A percentile compares a stretch with the other conserved stretches of the same genome.
phyloP scores from a whole-genome alignment of 2,113 vertebrate genomes.

The Hassar affinis region DNA sequence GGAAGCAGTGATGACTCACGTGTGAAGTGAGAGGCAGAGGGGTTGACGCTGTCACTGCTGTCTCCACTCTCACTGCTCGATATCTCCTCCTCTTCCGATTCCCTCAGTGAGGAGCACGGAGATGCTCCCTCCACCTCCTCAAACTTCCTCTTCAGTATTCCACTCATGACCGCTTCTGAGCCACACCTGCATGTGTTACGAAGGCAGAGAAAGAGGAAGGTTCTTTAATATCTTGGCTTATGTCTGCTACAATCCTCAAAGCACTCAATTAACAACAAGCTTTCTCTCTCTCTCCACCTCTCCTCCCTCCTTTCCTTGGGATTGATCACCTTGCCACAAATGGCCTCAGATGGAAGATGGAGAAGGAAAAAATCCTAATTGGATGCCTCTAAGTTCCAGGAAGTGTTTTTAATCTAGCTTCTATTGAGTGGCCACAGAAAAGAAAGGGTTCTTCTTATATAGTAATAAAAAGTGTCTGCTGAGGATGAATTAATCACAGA shows the following conservation, averaged over 20 bases:
- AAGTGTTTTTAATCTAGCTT: constrained; percentile 59
- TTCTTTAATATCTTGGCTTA: constrained; percentile 66
- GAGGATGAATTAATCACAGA: constrained; percentile 38
- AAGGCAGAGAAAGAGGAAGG: constrained; percentile 55
- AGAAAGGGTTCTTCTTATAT: constrained; percentile 21
- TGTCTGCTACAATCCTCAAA: constrained; percentile 60
- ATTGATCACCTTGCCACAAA: constrained; percentile 69
- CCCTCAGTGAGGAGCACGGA: constrained; percentile 89
- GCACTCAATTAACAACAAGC: constrained; percentile 66
- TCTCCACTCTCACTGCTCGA: constrained; percentile 97
- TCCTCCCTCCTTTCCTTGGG: constrained; percentile 54
- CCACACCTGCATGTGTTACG: constrained; percentile 65
- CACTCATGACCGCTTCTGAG: constrained; percentile 81
- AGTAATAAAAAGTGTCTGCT: constrained; percentile 17
- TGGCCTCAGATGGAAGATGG: constrained; percentile 60
- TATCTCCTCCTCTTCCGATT: constrained; percentile 94
- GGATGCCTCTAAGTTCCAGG: constrained; percentile 58
- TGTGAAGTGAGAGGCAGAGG: constrained; percentile 89
- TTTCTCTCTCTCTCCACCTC: not conserved
- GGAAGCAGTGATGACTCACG: constrained; percentile 75
- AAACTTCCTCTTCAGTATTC: constrained; percentile 97
- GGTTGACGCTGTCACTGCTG: constrained; percentile 97
- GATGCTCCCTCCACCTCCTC: constrained; percentile 97
- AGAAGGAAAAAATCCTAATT: constrained; percentile 67
- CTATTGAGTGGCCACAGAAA: constrained; percentile 52